Base-by-base conservation (phyloP, 2,888 invertebrate species). In the Acanthosepion lycidas region DNA sequence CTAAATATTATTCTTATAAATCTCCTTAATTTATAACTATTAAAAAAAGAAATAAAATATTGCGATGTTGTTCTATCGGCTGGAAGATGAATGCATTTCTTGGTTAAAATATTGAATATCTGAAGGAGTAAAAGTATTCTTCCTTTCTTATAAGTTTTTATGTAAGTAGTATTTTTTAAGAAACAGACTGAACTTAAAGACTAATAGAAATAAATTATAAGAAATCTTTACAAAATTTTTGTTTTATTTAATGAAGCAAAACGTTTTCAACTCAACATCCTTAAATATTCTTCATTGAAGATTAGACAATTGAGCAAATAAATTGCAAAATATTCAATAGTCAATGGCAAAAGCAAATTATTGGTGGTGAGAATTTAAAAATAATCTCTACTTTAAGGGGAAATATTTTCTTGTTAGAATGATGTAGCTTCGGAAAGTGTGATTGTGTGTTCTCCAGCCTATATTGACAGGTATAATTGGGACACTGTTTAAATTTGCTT, bases 381-480 rank as follows among this genome's bases (percentile, higher is more conserved):
- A 78, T n/a, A 78, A 9, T n/a, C 78, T 78, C n/a, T 1, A 15
- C 78, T 78, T 78, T 78, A 78, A 12, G 18, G n/a, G n/a, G 78
- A n/a, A n/a, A 78, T n/a, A 15, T 78, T 33, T n/a, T 78, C 28
- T 78, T 33, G n/a, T 78, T 4, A 15, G 78, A 9, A 12, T 18
- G 12, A 78, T 78, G n/a, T n/a, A 1, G 78, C 78, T 78, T 78
- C 6, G 20, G 59, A 78, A n/a, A n/a, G 33, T 33, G 78, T 33
- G 78, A 78, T 59, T 33, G 78, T 78, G 78, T 78, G n/a, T 78
- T 78, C n/a, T 78, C 78, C n/a, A 78, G 78, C 78, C 78, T 15
- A 78, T 78, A 78, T 78, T 78, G 78, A 78, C 78, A 78, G 78
- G 78, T 33, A 78, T 78, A 78, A 78, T 78, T 78, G 78, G 78